These are phyloP conservation scores for Chrysodeixis includens DNA, from an alignment of 2,888 invertebrate species.

Conservation along the genomic window DNA sequence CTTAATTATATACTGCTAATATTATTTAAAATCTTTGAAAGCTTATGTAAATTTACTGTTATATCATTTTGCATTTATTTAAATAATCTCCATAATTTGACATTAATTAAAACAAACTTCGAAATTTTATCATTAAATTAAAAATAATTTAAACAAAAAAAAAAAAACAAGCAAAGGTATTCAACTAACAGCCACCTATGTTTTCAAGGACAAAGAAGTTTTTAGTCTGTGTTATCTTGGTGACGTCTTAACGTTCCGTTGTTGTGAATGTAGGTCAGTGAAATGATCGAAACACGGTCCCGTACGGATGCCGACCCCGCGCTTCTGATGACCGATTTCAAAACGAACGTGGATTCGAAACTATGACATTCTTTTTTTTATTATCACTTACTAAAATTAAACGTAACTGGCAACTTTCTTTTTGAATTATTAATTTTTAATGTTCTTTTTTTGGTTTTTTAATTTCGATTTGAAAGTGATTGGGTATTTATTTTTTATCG, in stretches of 20 bases:
- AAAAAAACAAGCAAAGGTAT: slow-evolving; percentile 4
- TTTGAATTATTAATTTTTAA: slow-evolving; percentile 40
- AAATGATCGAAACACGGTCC: slow-evolving; percentile 87
- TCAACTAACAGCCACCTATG: slow-evolving; percentile 8
- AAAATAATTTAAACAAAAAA: neutral
- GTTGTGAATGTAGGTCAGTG: slow-evolving; percentile 85
- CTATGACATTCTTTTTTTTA: slow-evolving; percentile 77
- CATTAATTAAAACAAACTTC: neutral
- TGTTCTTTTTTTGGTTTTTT: slow-evolving; percentile 10
- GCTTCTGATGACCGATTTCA: slow-evolving; percentile 82
- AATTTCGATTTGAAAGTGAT: neutral
- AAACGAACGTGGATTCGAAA: slow-evolving; percentile 61
- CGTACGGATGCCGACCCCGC: slow-evolving; percentile 85
- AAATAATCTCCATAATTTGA: neutral
- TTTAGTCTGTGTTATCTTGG: slow-evolving; percentile 52
- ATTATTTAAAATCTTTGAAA: slow-evolving; percentile 5
- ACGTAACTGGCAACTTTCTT: slow-evolving; percentile 56
- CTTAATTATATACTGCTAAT: slow-evolving; percentile 19
- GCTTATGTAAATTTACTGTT: neutral
- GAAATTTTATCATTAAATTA: neutral
- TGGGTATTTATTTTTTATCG: neutral
- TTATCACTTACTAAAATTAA: slow-evolving; percentile 54
- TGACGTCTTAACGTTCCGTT: slow-evolving; percentile 64
- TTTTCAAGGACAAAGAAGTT: slow-evolving; percentile 62
- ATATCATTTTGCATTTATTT: neutral